Conservation (phyloP, 1,140 invertebrate genomes). For the Macrostomum lignano region DNA sequence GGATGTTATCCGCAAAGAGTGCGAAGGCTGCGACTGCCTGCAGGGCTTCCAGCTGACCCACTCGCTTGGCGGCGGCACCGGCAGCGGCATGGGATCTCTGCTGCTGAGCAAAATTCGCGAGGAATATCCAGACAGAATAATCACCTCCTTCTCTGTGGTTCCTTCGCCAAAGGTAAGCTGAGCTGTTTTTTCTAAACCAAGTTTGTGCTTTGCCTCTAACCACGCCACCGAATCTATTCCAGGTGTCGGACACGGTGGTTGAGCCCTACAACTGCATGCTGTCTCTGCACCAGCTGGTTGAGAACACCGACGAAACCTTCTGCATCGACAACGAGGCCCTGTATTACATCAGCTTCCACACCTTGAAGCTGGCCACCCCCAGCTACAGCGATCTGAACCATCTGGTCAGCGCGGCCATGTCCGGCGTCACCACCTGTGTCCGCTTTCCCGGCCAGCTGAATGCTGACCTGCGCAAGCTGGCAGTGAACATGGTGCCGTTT, state of each 20-base stretch:
- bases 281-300: conserved; percentile 23
- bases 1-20: conserved; percentile 35
- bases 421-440: conserved; percentile 48
- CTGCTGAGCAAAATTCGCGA: conserved; percentile 6
- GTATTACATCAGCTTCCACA: conserved; percentile 37
- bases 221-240: too few species aligned
- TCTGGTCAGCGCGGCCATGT: conserved; percentile 36
- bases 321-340: conserved; percentile 22
- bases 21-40: conserved; percentile 28
- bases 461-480: conserved; percentile 38
- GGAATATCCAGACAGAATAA: conserved; percentile 22
- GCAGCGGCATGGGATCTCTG: not conserved
- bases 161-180: conserved; percentile 26
- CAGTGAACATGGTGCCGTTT: conserved; percentile 49
- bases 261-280: conserved; percentile 29
- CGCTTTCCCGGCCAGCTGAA: conserved; percentile 53
- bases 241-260: conserved; percentile 24
- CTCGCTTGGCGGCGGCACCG: not conserved
- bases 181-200: too few species aligned
- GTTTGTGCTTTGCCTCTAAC: too few species aligned
- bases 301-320: conserved; percentile 25
- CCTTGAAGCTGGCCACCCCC: conserved; percentile 31
- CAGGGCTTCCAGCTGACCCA: conserved; percentile 8
- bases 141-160: conserved; percentile 29
- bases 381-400: conserved; percentile 36